phyloP scores from a whole-genome alignment of 1,140 invertebrate genomes.

The Caenorhabditis elegans region DNA sequence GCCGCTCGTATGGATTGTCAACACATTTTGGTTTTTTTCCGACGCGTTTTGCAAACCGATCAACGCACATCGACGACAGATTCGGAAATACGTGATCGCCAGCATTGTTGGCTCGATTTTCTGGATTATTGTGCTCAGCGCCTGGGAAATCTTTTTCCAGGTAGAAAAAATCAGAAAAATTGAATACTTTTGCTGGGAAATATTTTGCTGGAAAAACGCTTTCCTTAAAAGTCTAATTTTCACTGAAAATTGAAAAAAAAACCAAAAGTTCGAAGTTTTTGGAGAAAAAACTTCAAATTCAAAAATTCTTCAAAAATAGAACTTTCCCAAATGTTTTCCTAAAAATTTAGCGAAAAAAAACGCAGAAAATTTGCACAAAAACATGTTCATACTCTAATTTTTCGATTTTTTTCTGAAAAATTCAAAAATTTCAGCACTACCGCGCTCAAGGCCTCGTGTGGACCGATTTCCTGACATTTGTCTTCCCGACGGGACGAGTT shows the following conservation, averaged over 20 bases:
- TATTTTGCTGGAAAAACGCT: too few species aligned
- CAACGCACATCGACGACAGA: neutral
- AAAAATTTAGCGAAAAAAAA: too few species aligned
- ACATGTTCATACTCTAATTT: too few species aligned
- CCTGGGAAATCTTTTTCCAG: constrained; percentile 4
- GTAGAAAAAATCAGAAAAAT: neutral
- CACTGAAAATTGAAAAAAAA: too few species aligned
- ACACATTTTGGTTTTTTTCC: constrained; percentile 20
- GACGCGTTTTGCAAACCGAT: constrained; percentile 17
- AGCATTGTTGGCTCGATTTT: neutral
- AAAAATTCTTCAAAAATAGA: too few species aligned
- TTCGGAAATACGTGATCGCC: constrained; percentile 10
- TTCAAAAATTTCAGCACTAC: constrained; percentile 21
- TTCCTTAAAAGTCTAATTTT: too few species aligned
- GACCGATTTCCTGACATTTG: constrained; percentile 1
- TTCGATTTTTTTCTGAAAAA: too few species aligned
- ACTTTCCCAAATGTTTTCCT: too few species aligned
- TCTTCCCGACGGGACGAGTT: neutral
- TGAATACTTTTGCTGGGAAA: too few species aligned
- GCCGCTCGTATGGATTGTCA: constrained; percentile 4
- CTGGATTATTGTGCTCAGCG: neutral
- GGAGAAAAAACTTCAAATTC: too few species aligned
- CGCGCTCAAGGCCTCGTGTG: neutral
- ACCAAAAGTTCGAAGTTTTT: too few species aligned
- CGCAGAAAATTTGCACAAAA: too few species aligned